phyloP scores from a whole-genome alignment of 2,113 vertebrate species.

The Isichthys henryi region DNA sequence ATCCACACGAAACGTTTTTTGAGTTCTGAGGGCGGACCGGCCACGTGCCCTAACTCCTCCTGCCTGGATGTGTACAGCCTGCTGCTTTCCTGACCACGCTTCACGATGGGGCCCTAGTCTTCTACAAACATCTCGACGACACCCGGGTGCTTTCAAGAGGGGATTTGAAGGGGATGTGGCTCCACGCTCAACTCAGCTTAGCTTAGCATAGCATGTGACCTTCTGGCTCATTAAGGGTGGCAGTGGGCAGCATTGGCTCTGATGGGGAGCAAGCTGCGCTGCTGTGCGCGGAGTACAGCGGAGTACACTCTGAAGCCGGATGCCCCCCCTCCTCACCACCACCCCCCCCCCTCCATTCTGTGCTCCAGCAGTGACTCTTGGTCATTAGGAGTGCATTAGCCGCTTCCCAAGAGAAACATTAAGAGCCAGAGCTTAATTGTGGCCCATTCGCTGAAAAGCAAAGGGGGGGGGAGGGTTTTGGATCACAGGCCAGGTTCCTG shows the following conservation, averaged over 20 bases:
- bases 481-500: constrained; percentile 30
- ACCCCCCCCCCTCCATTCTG: neutral
- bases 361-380: constrained; percentile 5
- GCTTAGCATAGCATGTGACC: neutral
- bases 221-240: neutral
- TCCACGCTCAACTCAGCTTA: neutral
- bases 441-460: constrained; percentile 17
- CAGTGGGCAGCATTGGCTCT: neutral
- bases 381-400: constrained; percentile 38
- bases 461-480: constrained; percentile 21
- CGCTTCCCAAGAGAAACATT: constrained; percentile 34
- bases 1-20: neutral
- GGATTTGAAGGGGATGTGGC: constrained; percentile 1
- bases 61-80: neutral
- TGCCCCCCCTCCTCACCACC: neutral
- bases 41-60: neutral
- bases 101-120: neutral
- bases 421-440: constrained; percentile 35
- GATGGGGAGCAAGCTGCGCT: neutral
- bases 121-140: neutral
- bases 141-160: neutral
- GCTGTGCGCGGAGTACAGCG: neutral
- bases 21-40: neutral
- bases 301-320: neutral
- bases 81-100: neutral